A percentile compares a stretch with the other conserved stretches of the same genome.
Conservation (phyloP, 2,797 vertebrate species). For the Rhynchonycteris naso region DNA sequence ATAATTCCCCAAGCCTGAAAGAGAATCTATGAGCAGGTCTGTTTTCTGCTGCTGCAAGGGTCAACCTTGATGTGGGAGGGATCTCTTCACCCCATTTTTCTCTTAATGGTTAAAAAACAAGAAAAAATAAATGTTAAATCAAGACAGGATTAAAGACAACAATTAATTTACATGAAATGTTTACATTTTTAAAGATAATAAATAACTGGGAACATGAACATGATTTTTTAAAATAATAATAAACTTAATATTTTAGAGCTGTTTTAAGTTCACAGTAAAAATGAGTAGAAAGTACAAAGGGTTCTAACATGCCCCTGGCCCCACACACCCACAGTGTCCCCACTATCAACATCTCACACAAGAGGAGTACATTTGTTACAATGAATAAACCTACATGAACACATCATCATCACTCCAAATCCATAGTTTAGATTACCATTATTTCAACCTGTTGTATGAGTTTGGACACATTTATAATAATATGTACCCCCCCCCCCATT, state of each 20-base stretch:
- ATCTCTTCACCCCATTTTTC: neutral
- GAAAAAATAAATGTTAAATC: neutral
- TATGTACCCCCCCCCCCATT: no score
- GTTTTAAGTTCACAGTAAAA: neutral
- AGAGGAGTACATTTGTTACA: neutral
- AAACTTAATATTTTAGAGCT: neutral
- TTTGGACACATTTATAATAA: neutral
- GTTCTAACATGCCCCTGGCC: neutral
- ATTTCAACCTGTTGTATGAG: neutral
- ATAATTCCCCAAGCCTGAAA: neutral
- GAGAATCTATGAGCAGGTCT: neutral
- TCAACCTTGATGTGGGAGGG: neutral
- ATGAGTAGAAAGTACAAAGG: neutral
- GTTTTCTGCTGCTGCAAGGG: neutral
- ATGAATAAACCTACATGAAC: neutral
- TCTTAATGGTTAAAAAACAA: conserved; percentile 25
- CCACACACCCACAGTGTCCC: neutral
- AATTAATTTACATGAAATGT: neutral
- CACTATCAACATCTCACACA: neutral
- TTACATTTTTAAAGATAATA: neutral
- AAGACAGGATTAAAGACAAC: neutral
- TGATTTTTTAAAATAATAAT: neutral
- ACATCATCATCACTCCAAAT: neutral
- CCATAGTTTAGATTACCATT: neutral
- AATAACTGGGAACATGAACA: neutral